A percentile compares a stretch with the other conserved stretches of the same genome.
Conservation (phyloP, 2,888 invertebrate genomes). For the Arge pagana region DNA sequence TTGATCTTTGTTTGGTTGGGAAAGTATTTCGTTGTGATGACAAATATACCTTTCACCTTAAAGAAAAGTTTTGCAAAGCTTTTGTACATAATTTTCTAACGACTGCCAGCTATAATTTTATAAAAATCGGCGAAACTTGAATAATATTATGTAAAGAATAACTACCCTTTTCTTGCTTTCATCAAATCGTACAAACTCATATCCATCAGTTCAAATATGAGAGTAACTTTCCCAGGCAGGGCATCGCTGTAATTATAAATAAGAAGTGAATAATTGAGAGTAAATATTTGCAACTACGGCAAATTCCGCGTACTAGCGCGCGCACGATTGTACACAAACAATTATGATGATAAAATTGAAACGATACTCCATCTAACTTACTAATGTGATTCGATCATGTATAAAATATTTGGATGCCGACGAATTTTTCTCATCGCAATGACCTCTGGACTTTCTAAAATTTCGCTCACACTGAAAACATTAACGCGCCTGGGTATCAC, state of each 20-base stretch:
- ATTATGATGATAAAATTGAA: conserved; percentile 6
- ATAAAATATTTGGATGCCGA: conserved; percentile 66
- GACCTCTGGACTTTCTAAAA: conserved; percentile 64
- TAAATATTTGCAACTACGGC: not conserved
- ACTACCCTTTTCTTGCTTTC: conserved; percentile 60
- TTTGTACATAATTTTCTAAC: too few species aligned
- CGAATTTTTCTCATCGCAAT: conserved; percentile 65
- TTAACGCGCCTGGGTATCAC: not conserved
- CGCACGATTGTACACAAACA: conserved; percentile 19
- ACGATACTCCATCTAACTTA: conserved; percentile 53
- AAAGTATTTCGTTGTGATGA: too few species aligned
- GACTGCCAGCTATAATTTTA: not conserved
- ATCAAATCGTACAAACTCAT: conserved; percentile 72
- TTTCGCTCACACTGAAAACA: conserved; percentile 57
- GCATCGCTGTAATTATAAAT: conserved; percentile 60
- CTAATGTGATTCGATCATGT: conserved; percentile 68
- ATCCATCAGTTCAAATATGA: conserved; percentile 72
- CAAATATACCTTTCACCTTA: too few species aligned
- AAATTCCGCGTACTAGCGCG: not conserved
- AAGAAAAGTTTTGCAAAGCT: conserved; percentile 24
- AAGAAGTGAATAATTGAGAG: conserved; percentile 10
- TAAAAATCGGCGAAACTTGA: conserved; percentile 10
- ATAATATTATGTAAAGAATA: conserved; percentile 24
- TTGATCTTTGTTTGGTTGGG: too few species aligned
- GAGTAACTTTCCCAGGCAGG: conserved; percentile 63